Evolutionary conservation across 2,888 invertebrate species (phyloP), one percentile per base, ranked within the genome.

Genomic region (Steinernema carpocapsae): DNA sequence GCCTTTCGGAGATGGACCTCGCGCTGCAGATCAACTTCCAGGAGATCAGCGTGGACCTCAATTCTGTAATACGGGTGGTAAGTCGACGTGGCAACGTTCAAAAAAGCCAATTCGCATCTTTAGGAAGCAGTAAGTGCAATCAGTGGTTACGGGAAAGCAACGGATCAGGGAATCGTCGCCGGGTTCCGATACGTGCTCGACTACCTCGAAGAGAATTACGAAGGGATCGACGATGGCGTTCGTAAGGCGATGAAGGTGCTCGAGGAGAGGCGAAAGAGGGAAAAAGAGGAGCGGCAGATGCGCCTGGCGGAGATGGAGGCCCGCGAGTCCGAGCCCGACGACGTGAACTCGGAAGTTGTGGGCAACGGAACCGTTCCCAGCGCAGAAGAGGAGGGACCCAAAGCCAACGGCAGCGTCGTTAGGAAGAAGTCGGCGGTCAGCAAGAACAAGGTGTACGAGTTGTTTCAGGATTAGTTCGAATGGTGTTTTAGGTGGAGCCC

Each of bases 171-270:
- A 17, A 76, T 80, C 19, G 46, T 45, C 42, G 80, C 80, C 37
- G 82, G 79, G 17, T 42, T 80, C 52, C 74, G 76, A 14, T 83
- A 80, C 82, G 70, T 80, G 45, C 78, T 82, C 70, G 80, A 82
- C 32, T 75, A 73, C 19, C 51, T 80, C n/a, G 32, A 74, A 22
- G 74, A 73, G 22, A 74, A 76, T 46, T 80, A 79, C 52, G 77
- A 56, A n/a, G 76, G 56, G 26, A 74, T 80, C 37, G 74, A 82
- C 24, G 77, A 82, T 37, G 82, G 76, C 6, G 77, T 80, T 19
- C 74, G 74, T 14, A 51, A 71, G n/a, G 81, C 81, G 14, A 29
- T 78, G n/a, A 72, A 76, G 51, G 52, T 70, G 19, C 72, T 80
- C 45, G 72, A 76, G 29, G 82, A 82, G 42, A 74, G 80, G 17